Evolutionary conservation across 1,140 invertebrate genomes (phyloP).

Genomic region (Oryzaephilus surinamensis): DNA sequence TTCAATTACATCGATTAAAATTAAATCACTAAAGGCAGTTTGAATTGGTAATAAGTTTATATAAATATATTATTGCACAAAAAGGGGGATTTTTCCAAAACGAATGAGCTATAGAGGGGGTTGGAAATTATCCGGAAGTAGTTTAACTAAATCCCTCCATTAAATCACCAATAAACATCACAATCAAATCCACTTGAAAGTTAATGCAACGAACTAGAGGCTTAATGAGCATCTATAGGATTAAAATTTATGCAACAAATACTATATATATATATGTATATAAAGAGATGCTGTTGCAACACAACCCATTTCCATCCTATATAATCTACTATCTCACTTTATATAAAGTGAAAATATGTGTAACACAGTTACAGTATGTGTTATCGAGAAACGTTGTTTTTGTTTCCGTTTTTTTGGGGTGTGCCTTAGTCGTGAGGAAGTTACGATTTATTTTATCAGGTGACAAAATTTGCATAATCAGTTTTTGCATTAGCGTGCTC

Average conservation of each 20-base stretch:
- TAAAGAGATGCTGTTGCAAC: background rate
- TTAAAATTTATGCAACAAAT: conserved; percentile 5
- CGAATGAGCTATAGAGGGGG: background rate
- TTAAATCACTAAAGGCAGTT: too few relatives aligned
- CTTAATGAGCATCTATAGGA: conserved; percentile 1
- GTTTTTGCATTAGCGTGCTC: too few relatives aligned
- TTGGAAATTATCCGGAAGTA: background rate
- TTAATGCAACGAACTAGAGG: background rate
- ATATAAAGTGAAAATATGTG: too few relatives aligned
- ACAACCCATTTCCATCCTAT: too few relatives aligned
- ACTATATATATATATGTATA: background rate
- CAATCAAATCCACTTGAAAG: background rate
- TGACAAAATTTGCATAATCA: conserved; percentile 15
- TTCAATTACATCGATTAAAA: too few relatives aligned
- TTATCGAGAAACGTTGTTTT: too few relatives aligned
- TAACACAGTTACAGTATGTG: too few relatives aligned
- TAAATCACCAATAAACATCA: conserved; percentile 1
- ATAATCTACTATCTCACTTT: too few relatives aligned
- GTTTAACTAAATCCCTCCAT: background rate
- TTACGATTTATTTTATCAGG: conserved; percentile 15
- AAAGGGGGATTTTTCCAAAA: too few relatives aligned
- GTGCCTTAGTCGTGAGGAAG: conserved; percentile 2
- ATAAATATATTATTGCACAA: too few relatives aligned
- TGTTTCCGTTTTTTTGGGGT: conserved; percentile 3
- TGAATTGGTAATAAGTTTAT: too few relatives aligned